Conservation (phyloP, 2,797 vertebrate genomes). For the Lepilemur ruficaudatus region DNA sequence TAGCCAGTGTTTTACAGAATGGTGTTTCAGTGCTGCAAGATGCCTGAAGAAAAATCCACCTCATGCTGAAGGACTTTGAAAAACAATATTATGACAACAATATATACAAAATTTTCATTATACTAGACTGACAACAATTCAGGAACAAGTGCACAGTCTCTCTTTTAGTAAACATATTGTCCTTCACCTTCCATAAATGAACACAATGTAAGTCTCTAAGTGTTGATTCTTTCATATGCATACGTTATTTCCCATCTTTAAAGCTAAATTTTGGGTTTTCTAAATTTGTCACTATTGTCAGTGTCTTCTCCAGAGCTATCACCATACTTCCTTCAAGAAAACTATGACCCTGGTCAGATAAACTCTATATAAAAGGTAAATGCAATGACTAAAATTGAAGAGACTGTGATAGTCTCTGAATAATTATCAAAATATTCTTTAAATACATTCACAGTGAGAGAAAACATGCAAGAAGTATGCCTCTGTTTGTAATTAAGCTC, state of each 20-base stretch:
- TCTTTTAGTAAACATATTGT: not conserved
- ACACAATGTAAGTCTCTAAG: not conserved
- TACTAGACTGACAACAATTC: not conserved
- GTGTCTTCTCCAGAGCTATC: not conserved
- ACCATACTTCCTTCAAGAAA: not conserved
- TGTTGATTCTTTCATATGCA: not conserved
- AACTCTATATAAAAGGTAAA: not conserved
- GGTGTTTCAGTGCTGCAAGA: not conserved
- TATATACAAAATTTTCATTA: not conserved
- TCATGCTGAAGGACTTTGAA: not conserved
- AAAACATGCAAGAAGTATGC: not conserved
- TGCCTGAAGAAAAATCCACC: not conserved
- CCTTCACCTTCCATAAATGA: not conserved
- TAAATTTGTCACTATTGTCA: not conserved
- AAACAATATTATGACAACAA: not conserved
- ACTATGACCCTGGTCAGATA: not conserved
- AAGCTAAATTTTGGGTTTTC: not conserved
- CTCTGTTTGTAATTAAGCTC: not conserved
- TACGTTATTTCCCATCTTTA: not conserved
- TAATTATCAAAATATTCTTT: not conserved
- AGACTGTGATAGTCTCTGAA: not conserved
- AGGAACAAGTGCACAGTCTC: not conserved
- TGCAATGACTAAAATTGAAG: not conserved
- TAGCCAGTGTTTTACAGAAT: not conserved
- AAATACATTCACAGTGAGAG: not conserved